Conservation (phyloP, 2,797 vertebrate species). For the Gobionotothen gibberifrons region DNA sequence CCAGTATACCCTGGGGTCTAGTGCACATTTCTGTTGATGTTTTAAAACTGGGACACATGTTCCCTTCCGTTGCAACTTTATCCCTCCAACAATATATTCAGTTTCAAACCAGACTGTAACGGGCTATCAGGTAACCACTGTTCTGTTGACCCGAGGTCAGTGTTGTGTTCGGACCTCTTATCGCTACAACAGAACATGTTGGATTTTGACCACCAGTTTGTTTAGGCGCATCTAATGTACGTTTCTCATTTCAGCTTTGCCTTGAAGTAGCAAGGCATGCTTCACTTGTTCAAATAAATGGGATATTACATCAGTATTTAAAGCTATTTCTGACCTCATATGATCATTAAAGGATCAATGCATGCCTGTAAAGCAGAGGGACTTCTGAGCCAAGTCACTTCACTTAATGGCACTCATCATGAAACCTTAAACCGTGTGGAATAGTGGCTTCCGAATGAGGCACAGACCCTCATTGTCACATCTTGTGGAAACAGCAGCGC, state of each 20-base stretch:
- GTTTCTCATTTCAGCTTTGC: not conserved
- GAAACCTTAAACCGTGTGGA: conserved; percentile 46
- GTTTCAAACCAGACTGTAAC: conserved; percentile 64
- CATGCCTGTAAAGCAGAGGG: not conserved
- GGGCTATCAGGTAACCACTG: conserved; percentile 64
- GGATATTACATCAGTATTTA: not conserved
- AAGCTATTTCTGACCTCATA: not conserved
- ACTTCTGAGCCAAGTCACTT: not conserved
- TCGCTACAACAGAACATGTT: conserved; percentile 16
- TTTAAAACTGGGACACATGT: conserved; percentile 63
- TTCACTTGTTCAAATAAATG: not conserved
- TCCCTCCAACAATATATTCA: conserved; percentile 57
- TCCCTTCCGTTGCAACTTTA: conserved; percentile 61
- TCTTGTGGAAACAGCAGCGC: conserved; percentile 43
- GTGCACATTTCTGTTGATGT: conserved; percentile 34
- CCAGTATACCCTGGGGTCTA: conserved; percentile 1
- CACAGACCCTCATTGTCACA: conserved; percentile 66
- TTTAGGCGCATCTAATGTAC: not conserved
- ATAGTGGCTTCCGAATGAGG: conserved; percentile 40
- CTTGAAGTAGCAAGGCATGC: not conserved
- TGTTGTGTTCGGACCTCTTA: conserved; percentile 35
- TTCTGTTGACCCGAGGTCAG: conserved; percentile 50
- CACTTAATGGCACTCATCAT: conserved; percentile 37
- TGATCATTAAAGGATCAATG: not conserved
- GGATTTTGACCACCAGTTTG: not conserved